Evolutionary conservation across 2,113 vertebrate genomes (phyloP), one percentile per base, ranked within the genome.

Genomic region (Parus major): DNA sequence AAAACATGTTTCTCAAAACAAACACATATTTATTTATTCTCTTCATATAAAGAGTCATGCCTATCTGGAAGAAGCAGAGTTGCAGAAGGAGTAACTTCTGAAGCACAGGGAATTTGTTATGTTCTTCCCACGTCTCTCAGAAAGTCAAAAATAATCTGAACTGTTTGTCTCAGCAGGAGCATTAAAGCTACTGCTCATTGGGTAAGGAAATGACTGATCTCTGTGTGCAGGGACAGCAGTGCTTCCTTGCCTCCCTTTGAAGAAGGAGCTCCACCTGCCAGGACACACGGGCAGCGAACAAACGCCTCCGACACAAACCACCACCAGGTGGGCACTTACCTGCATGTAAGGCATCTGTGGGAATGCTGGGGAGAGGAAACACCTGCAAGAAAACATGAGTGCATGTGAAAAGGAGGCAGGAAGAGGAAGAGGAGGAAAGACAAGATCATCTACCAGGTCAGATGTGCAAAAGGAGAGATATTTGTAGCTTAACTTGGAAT

Each of bases 331-430:
- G n/a, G 49, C 52, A n/a, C 61, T 69, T 57, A 18, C 5, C 39
- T 1, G 55, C 42, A 11, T 0, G 0, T 29, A 6, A 77, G 66
- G 50, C 2, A 0, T 12, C 69, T 41, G 12, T 53, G 46, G 63
- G 42, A 47, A n/a, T 35, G 76, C 68, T 61, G 60, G 47, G 47
- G 6, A 57, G 21, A 53, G 3, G 19, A 69, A 90, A 73, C 15
- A 21, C 28, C 9, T 1, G 55, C 49, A 65, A 53, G 85, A 76
- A 93, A 82, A 69, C 2, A 0, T 3, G 8, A 75, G 15, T 21
- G 11, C 16, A 7, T 49, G 33, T 39, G 61, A 21, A 87, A 87
- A 64, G 24, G 25, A 56, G 31, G 17, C 21, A 82, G 59, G 5
- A 56, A 10, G 36, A 79, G 20, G 47, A 73, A 66, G 52, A 75